Evolutionary conservation across 2,113 vertebrate species (phyloP), one percentile per base, ranked within the genome.

Genomic region (Electrona antarctica): DNA sequence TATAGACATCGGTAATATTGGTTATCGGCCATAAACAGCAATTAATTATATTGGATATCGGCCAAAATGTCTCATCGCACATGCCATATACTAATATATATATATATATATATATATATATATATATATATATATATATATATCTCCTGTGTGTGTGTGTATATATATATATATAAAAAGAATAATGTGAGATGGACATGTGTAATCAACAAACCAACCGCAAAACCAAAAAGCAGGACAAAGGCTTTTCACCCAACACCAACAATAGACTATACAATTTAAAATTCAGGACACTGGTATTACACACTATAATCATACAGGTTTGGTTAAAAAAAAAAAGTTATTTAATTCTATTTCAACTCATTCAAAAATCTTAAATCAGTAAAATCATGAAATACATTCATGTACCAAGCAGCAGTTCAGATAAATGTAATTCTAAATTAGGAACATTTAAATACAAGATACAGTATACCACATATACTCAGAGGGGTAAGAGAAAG

Each of bases 311-410:
- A 41, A 41, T 41, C 33, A 41, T 21, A 21, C 3, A 41, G 33
- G 33, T 41, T 41, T 41, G 33, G n/a, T 54, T 13, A 1, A 52
- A 52, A 54, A 13, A 6, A n/a, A 84, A 65, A 56, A 55, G 46
- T n/a, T 29, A 55, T 77, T 77, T 76, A 62, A 52, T 59, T 74
- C 50, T 60, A 51, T 50, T 67, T 76, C 12, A 76, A 71, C 7
- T 60, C 63, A 71, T 62, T 49, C 33, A 41, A 41, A 41, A 41
- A 41, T 41, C 41, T 62, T 46, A 21, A 48, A 85, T 85, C 65
- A 80, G 70, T 79, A 79, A 82, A 84, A 78, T 74, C 28, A 67
- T 65, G 64, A 72, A 8, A 79, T 41, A 69, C 10, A 13, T n/a
- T 54, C 59, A 57, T 41, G 33, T 41, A 41, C 29, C 68, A 48